A percentile compares a stretch with the other conserved stretches of the same genome.
These are phyloP conservation scores for Dynastes hyllus DNA, from an alignment of 2,888 invertebrate species.

Conservation along the genomic window DNA sequence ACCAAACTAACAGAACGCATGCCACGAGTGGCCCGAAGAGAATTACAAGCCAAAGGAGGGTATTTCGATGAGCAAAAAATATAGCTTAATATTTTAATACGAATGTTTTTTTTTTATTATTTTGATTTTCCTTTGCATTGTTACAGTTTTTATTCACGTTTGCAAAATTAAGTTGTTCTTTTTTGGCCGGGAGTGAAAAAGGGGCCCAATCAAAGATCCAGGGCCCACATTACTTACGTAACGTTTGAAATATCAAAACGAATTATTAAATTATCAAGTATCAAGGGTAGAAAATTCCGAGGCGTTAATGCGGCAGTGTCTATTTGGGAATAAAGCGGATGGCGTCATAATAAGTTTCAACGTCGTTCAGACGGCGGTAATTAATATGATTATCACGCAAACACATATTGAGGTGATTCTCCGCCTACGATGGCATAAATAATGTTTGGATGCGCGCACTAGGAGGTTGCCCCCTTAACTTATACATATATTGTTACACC, in stretches of 20 bases:
- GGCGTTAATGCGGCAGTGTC: background rate
- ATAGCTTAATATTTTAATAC: too few relatives aligned
- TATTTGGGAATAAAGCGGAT: background rate
- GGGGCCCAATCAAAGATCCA: too few relatives aligned
- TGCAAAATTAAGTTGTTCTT: too few relatives aligned
- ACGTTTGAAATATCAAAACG: background rate
- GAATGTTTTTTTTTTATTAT: too few relatives aligned
- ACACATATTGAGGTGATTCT: background rate
- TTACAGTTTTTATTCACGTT: too few relatives aligned
- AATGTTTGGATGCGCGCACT: slow-evolving; percentile 2
- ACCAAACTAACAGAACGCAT: too few relatives aligned
- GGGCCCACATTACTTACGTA: too few relatives aligned
- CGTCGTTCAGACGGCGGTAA: slow-evolving; percentile 1
- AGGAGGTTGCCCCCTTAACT: slow-evolving; percentile 6
- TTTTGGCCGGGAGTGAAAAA: too few relatives aligned
- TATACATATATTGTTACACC: background rate
- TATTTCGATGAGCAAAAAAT: too few relatives aligned
- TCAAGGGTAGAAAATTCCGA: background rate
- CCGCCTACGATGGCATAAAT: background rate
- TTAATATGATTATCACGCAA: slow-evolving; percentile 21
- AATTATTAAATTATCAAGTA: background rate
- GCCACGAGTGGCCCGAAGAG: too few relatives aligned
- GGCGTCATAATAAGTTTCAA: slow-evolving; percentile 1
- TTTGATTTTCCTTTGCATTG: too few relatives aligned
- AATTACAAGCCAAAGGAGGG: too few relatives aligned